A percentile compares a stretch with the other conserved stretches of the same genome.
These are phyloP conservation scores for Penaeus vannamei DNA, from an alignment of 1,140 invertebrate genomes.

Conservation along the genomic window DNA sequence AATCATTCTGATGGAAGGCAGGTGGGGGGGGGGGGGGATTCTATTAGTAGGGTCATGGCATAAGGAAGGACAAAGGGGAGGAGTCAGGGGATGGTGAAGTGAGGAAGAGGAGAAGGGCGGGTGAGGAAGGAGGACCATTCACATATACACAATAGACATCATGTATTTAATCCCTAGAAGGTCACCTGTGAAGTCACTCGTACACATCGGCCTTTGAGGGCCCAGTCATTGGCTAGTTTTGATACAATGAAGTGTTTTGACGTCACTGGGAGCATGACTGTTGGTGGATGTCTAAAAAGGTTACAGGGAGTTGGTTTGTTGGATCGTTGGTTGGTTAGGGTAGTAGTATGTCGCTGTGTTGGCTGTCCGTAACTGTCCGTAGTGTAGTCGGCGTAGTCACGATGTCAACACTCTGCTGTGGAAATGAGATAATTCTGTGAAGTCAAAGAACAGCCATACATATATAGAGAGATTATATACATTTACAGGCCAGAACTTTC, in stretches of 20 bases:
- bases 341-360: conserved; percentile 63
- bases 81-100: too few relatives aligned
- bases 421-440: conserved; percentile 61
- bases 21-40: too few relatives aligned
- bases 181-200: conserved; percentile 25
- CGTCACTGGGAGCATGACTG: conserved; percentile 59
- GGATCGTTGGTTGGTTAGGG: conserved; percentile 59
- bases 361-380: conserved; percentile 66
- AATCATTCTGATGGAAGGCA: too few relatives aligned
- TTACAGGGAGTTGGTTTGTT: conserved; percentile 56
- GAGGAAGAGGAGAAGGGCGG: too few relatives aligned
- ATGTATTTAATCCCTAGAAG: too few relatives aligned
- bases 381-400: conserved; percentile 60
- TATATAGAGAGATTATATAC: background rate
- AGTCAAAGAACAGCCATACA: conserved; percentile 12
- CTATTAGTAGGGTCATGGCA: too few relatives aligned
- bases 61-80: too few relatives aligned
- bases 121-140: too few relatives aligned
- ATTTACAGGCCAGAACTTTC: too few relatives aligned
- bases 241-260: conserved; percentile 34
- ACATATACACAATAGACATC: too few relatives aligned
- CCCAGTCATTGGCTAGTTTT: conserved; percentile 33
- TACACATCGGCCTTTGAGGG: conserved; percentile 30
- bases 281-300: conserved; percentile 53
- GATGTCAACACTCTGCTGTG: conserved; percentile 63